These are phyloP conservation scores for Trichonephila inaurata DNA, from an alignment of 1,140 invertebrate genomes.

Conservation along the genomic window DNA sequence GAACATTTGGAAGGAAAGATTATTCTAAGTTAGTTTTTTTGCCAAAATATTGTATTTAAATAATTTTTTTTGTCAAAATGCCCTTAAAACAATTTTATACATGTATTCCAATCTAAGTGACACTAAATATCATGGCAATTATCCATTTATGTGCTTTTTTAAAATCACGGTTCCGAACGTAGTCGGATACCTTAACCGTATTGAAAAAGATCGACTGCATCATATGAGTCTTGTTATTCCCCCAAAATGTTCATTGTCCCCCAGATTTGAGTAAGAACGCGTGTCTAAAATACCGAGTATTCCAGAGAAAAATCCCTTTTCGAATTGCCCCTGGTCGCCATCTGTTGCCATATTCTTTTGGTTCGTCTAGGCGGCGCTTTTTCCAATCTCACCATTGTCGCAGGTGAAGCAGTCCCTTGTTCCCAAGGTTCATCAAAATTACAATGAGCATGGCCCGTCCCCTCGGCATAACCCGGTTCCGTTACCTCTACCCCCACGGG, in stretches of 20 bases:
- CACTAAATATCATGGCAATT: no score
- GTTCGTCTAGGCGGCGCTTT: constrained; percentile 2
- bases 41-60: no score
- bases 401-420: constrained; percentile 73
- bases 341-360: constrained; percentile 41
- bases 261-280: not conserved
- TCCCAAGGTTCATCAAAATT: constrained; percentile 77
- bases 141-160: no score
- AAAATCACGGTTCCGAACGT: no score
- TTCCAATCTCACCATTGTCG: constrained; percentile 62
- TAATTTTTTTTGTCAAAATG: no score
- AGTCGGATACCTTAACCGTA: no score
- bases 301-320: not conserved
- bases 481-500: constrained; percentile 66
- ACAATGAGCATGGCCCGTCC: constrained; percentile 75
- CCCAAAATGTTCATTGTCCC: not conserved
- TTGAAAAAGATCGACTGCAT: no score
- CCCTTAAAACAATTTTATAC: no score
- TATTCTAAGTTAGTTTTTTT: no score
- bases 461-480: constrained; percentile 70
- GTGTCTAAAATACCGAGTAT: not conserved
- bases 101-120: no score
- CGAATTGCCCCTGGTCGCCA: not conserved
- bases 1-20: no score
- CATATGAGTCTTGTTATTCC: no score